Evolutionary conservation across 2,797 vertebrate species (phyloP).

Genomic region (Capromys pilorides): DNA sequence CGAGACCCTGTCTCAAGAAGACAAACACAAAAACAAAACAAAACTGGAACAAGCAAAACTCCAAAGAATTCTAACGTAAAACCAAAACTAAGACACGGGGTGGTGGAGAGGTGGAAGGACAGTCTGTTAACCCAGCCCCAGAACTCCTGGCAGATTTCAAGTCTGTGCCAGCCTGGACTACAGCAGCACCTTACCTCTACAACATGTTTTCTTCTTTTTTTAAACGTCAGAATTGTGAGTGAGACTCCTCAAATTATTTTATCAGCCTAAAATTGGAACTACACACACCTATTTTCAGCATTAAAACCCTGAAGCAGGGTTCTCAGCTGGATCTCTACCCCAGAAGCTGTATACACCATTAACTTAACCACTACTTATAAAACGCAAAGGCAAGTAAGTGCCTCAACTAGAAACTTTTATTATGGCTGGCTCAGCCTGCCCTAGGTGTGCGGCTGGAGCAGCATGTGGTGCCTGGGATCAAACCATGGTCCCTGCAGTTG

Average conservation of each 20-base stretch:
- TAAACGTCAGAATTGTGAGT: background rate
- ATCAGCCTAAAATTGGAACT: background rate
- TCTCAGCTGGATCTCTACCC: background rate
- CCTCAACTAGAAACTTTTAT: background rate
- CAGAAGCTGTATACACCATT: background rate
- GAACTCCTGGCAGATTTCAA: background rate
- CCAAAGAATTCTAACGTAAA: background rate
- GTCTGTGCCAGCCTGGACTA: background rate
- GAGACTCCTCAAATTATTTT: background rate
- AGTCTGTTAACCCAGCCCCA: background rate
- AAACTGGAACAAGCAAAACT: background rate
- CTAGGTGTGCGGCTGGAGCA: no score
- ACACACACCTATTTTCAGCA: background rate
- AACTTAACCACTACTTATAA: background rate
- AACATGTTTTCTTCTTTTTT: background rate
- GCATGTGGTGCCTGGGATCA: no score
- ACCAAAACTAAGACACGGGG: background rate
- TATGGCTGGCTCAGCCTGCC: no score
- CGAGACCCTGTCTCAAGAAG: background rate
- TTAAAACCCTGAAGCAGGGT: background rate
- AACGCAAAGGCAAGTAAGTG: background rate
- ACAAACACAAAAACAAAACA: background rate
- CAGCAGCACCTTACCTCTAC: background rate
- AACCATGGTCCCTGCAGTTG: no score
- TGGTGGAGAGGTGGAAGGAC: rapidly evolving